Base-by-base conservation (phyloP, 2,113 vertebrate species). In the Lipophrys pholis region DNA sequence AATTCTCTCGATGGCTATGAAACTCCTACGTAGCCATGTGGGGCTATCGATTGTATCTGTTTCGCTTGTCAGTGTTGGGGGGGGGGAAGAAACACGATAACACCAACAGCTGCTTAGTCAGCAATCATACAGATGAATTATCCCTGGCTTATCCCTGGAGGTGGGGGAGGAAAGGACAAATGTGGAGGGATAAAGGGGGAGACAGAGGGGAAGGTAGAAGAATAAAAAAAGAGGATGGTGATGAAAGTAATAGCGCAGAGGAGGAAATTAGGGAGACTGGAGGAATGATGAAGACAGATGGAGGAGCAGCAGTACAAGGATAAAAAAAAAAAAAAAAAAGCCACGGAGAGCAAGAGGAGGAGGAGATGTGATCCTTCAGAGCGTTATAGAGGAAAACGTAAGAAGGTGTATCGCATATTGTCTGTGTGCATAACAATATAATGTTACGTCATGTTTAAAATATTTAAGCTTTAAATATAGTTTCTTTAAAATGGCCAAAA, bases 11-110 rank as follows among this genome's bases (percentile, higher is more conserved):
- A 60, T 62, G 51, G 62, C 67, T 73, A 54, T 76, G 64, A 74
- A 81, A 81, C 79, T 74, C 68, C 50, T 50, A 46, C 53, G 3
- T 46, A 15, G 58, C 74, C 63, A 69, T 59, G 39, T 74, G 76
- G 66, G 68, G 49, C 56, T 41, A 87, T 89, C 46, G 83, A 87
- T 87, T 73, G 41, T 69, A 85, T 82, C 80, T 42, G 51, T 67
- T 71, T 68, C 78, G 72, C 55, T 60, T 80, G 65, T 83, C 72
- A 77, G 62, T 80, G 66, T 45, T 43, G 2, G 21, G 21, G 21
- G 21, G 21, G 21, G 21, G 21, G 11, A 30, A 39, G 35, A 61
- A 56, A 53, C 73, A 51, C 1, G 17, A 78, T 67, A 67, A 63
- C 52, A 45, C 41, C 40, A 82, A 66, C 73, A 87, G 73, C 76